phyloP scores from a whole-genome alignment of 2,797 vertebrate genomes.

The Alfaro cultratus region DNA sequence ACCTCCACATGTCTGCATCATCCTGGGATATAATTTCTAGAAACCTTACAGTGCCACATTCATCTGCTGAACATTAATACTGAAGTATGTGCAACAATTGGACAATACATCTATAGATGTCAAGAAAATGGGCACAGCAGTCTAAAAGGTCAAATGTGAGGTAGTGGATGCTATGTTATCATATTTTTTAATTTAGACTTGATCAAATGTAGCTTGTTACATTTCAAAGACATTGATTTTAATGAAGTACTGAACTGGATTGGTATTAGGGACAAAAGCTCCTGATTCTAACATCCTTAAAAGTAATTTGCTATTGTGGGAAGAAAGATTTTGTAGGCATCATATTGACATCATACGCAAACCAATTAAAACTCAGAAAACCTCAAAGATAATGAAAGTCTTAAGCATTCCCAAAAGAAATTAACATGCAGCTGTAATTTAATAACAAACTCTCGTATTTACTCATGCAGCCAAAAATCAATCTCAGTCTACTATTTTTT shows the following conservation, averaged over 20 bases:
- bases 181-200: neutral
- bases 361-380: constrained; percentile 62
- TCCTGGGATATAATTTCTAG: neutral
- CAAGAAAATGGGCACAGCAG: neutral
- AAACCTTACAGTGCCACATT: neutral
- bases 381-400: constrained; percentile 51
- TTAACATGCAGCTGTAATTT: constrained; percentile 62
- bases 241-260: neutral
- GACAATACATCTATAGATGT: neutral
- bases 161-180: neutral
- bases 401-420: constrained; percentile 62
- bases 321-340: constrained; percentile 31
- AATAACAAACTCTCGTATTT: constrained; percentile 63
- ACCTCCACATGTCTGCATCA: neutral
- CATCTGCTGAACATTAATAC: neutral
- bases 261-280: neutral
- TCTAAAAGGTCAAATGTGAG: neutral
- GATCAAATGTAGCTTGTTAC: neutral
- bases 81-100: neutral
- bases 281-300: neutral
- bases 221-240: neutral
- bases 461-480: constrained; percentile 69
- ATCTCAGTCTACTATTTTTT: constrained; percentile 63
- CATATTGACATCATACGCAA: constrained; percentile 54
- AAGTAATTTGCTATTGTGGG: neutral